Base-by-base conservation (phyloP, 2,113 vertebrate genomes). In the Phalacrocorax aristotelis region DNA sequence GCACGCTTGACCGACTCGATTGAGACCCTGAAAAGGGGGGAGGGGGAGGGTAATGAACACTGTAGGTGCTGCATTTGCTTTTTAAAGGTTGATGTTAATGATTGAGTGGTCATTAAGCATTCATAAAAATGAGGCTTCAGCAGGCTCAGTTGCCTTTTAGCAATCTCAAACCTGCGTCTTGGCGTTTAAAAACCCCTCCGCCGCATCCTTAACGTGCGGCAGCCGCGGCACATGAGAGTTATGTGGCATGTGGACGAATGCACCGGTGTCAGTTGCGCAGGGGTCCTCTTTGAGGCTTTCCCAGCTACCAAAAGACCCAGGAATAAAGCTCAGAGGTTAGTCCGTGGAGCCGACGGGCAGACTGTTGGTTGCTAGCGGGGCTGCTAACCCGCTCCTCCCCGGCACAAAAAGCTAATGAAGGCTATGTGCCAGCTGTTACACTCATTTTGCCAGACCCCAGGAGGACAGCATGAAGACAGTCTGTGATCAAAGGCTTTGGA, bases 401-500 rank as follows among this genome's bases (percentile, higher is more conserved):
- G 40, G 97, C 97, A 87, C 95, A 71, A 83, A 95, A 97, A 84
- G 85, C 79, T 95, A 80, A 88, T 95, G 88, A 97, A 95, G 87
- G 94, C 71, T 96, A 92, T 70, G 8, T 97, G 94, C 95, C 97
- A 98, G 97, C 97, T 98, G 97, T 80, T 97, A 13, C 74, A 70
- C 96, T 97, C 96, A 92, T 98, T 97, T 96, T 95, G 84, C 71
- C 91, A 84, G 96, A 92, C 93, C 95, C 96, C 93, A 77, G 92
- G 97, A 96, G 93, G 96, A 95, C 90, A 54, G 96, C 90, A n/a
- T 88, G 97, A 95, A 95, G 95, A 96, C 92, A 89, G 92, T 52
- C 96, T 15, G 87, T 98, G 98, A 99, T 99, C 98, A 99, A 99
- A 98, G 98, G 95, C 96, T 89, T 68, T 64, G 89, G 82, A 98